These are phyloP conservation scores for Gerris lacustris DNA, from an alignment of 2,888 invertebrate species.

Conservation along the genomic window DNA sequence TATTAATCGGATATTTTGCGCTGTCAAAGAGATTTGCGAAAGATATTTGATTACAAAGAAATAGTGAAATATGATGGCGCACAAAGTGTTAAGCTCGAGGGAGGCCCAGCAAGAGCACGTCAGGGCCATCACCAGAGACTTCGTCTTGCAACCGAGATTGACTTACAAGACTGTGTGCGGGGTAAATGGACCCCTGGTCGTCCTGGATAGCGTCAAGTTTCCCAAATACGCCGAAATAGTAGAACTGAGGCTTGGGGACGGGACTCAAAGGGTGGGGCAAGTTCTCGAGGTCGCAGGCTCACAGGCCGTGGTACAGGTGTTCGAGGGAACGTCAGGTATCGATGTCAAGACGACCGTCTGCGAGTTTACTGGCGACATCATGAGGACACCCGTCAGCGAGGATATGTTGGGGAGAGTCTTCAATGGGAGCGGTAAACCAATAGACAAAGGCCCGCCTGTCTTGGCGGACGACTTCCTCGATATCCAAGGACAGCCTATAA, in stretches of 20 bases:
- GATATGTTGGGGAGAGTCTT: constrained; percentile 99
- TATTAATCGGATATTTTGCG: no score
- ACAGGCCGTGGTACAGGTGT: constrained; percentile 96
- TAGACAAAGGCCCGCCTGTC: constrained; percentile 98
- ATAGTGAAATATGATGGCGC: no score
- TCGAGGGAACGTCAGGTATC: constrained; percentile 98
- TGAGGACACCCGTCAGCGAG: constrained; percentile 95
- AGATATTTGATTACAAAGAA: no score
- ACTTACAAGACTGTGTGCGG: constrained; percentile 98
- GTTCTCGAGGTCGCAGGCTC: constrained; percentile 96
- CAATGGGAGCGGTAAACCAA: constrained; percentile 99
- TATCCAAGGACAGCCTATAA: constrained; percentile 95
- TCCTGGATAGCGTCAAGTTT: constrained; percentile 98
- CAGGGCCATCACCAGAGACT: constrained; percentile 84
- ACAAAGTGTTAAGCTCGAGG: no score
- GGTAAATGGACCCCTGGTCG: constrained; percentile 97
- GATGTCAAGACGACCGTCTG: constrained; percentile 98
- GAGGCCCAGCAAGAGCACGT: constrained; percentile 67
- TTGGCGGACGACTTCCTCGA: constrained; percentile 96
- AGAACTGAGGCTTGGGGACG: constrained; percentile 87
- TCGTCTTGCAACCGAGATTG: constrained; percentile 91
- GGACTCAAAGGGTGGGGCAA: constrained; percentile 84
- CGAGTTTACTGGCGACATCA: constrained; percentile 98
- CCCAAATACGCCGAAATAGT: constrained; percentile 99
- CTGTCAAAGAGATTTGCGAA: no score